Base-by-base conservation (phyloP, 2,113 vertebrate genomes). In the Sinocyclocheilus grahami region DNA sequence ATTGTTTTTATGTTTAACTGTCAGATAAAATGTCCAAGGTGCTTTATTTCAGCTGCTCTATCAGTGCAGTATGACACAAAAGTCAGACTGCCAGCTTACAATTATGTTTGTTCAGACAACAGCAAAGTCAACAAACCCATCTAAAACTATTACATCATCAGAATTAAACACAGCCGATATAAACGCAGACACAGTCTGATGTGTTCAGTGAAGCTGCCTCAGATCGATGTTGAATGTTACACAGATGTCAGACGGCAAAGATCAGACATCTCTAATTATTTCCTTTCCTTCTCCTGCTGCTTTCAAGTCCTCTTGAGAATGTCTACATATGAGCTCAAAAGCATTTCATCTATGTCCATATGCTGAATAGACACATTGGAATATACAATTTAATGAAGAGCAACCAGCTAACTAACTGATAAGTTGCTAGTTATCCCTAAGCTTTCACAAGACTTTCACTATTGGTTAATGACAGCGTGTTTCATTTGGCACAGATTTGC, bases 211-310 rank as follows among this genome's bases (percentile, higher is more conserved):
- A 67, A 67, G 63, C n/a, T 30, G 63, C 63, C 5, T 16, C 63
- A 16, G 62, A 67, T 16, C 27, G 11, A 67, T 67, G 62, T 0
- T 65, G 62, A 65, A 65, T 24, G 22, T 13, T 27, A 65, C 62
- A 27, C 62, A 67, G 63, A 67, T 67, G 63, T 67, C 24, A 67
- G 63, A 13, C 5, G 63, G 63, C 63, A 67, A 14, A 30, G 5
- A 67, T 67, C 24, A 67, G 24, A 67, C 63, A 27, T 65, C 62
- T 65, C 62, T 65, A 67, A 30, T 67, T 67, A 67, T 67, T 30
- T 67, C 63, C 63, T 67, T 67, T 27, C 63, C n/a, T n/a, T 67
- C 27, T 27, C 4, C 63, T 14, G 24, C n/a, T 67, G 63, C 11
- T 67, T 67, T 30, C 27, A 67, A 67, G 24, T 67, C 63, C 63